phyloP scores from a whole-genome alignment of 2,888 invertebrate genomes.

The Epirrhoe alternata region DNA sequence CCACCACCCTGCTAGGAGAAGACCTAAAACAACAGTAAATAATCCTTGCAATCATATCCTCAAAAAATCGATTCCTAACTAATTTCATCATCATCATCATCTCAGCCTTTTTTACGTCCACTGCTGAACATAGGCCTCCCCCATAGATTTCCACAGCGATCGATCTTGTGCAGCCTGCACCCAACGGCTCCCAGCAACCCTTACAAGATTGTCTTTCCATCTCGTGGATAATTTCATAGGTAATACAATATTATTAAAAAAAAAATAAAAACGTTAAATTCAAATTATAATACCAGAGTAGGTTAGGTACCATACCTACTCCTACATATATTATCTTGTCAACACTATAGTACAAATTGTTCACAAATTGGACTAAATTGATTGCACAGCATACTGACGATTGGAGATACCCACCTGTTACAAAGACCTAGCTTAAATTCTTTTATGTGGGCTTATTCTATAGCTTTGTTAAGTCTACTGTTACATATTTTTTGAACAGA shows the following conservation, averaged over 20 bases:
- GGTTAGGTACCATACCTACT: constrained; percentile 3
- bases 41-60: constrained; percentile 9
- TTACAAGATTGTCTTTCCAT: too few relatives aligned
- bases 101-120: too few relatives aligned
- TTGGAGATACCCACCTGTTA: constrained; percentile 19
- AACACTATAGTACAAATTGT: constrained; percentile 26
- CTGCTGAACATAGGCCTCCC: too few relatives aligned
- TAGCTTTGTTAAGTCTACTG: too few relatives aligned
- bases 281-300: background rate
- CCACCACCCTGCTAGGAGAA: constrained; percentile 85
- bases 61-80: background rate
- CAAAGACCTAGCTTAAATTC: constrained; percentile 1
- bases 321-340: constrained; percentile 15
- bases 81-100: too few relatives aligned
- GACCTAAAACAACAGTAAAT: constrained; percentile 63
- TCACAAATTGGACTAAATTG: constrained; percentile 32
- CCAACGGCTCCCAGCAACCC: too few relatives aligned
- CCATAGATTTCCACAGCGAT: too few relatives aligned
- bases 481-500: background rate
- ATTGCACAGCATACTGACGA: constrained; percentile 26
- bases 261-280: too few relatives aligned
- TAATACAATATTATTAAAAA: background rate
- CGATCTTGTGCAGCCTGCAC: too few relatives aligned
- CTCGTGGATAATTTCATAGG: background rate
- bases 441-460: background rate